Evolutionary conservation across 2,888 invertebrate genomes (phyloP).

Genomic region (Schizotus pectinicornis): DNA sequence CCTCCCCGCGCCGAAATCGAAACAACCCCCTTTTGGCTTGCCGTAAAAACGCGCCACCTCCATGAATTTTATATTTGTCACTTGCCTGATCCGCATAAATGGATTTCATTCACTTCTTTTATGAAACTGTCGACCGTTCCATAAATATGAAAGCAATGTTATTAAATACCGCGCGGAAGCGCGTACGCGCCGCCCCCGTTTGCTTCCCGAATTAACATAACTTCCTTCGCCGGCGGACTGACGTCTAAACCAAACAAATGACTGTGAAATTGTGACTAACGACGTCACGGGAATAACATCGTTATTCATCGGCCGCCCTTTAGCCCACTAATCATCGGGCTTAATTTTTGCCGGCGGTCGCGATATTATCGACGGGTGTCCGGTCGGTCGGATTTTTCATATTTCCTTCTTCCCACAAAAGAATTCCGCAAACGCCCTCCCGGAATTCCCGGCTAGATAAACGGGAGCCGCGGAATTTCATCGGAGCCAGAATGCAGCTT

Average conservation of each 20-base stretch:
- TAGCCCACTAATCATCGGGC: no score
- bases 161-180: conserved; percentile 18
- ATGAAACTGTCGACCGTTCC: conserved; percentile 23
- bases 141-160: conserved; percentile 26
- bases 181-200: conserved; percentile 23
- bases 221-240: conserved; percentile 23
- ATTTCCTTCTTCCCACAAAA: no score
- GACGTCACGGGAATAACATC: conserved; percentile 34
- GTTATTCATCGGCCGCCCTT: conserved; percentile 31
- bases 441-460: no score
- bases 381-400: no score
- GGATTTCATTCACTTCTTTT: conserved; percentile 18
- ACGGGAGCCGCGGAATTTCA: no score
- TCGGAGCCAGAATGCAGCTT: no score
- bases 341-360: no score
- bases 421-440: no score
- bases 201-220: conserved; percentile 38
- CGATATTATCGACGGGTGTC: no score
- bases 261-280: conserved; percentile 38
- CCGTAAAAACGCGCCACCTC: neutral
- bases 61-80: conserved; percentile 21
- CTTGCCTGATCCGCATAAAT: conserved; percentile 15
- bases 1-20: no score
- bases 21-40: no score
- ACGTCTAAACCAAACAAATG: conserved; percentile 32